Percentiles rank a stretch among this genome's conserved stretches.
These are phyloP conservation scores for Ageneiosus marmoratus DNA, from an alignment of 2,113 vertebrate species.

Conservation along the genomic window DNA sequence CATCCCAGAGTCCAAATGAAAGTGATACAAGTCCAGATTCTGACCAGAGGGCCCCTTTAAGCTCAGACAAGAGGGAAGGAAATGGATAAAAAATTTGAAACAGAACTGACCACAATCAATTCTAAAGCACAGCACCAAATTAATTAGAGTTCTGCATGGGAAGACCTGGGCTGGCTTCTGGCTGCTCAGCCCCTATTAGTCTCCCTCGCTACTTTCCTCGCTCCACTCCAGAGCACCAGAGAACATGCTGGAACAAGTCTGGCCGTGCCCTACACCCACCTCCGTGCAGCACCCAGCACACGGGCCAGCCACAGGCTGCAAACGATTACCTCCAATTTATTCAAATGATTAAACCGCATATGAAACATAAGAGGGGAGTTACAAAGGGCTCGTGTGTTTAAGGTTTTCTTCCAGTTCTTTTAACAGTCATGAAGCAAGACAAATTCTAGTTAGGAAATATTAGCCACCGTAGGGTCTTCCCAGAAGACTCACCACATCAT, in stretches of 20 bases:
- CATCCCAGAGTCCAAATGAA: constrained; percentile 13
- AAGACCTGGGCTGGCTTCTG: constrained; percentile 82
- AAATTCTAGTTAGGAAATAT: neutral
- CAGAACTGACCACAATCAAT: constrained; percentile 91
- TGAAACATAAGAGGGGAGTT: constrained; percentile 68
- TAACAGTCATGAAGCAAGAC: neutral
- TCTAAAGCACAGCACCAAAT: constrained; percentile 95
- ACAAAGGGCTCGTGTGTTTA: constrained; percentile 9
- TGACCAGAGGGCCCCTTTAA: constrained; percentile 36
- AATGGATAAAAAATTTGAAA: constrained; percentile 88
- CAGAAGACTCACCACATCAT: neutral
- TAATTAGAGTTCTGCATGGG: constrained; percentile 93
- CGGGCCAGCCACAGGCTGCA: constrained; percentile 58
- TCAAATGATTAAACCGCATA: constrained; percentile 78
- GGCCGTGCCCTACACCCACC: constrained; percentile 78
- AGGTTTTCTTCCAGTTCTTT: neutral
- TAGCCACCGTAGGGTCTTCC: neutral
- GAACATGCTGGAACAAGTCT: constrained; percentile 82
- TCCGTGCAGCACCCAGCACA: constrained; percentile 75
- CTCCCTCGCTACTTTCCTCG: constrained; percentile 60
- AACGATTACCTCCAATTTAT: constrained; percentile 91
- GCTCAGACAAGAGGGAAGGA: constrained; percentile 51
- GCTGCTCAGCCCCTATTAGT: constrained; percentile 81
- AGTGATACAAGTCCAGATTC: constrained; percentile 12
- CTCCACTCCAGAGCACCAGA: constrained; percentile 43